Evolutionary conservation across 2,113 vertebrate species (phyloP).

Genomic region (Salminus brasiliensis): DNA sequence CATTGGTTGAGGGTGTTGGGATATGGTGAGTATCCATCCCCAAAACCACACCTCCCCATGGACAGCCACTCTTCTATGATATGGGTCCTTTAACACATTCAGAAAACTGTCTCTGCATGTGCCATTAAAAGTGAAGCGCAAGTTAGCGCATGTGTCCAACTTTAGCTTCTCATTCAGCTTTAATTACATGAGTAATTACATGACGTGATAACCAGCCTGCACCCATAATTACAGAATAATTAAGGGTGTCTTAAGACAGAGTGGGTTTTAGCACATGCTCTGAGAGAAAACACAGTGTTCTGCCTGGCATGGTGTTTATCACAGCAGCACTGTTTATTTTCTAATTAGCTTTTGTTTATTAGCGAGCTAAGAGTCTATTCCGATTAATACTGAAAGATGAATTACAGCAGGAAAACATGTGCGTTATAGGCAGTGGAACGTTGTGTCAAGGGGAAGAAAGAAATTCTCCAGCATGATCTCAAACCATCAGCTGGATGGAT

Average conservation of each 20-base stretch:
- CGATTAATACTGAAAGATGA: not conserved
- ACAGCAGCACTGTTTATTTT: not conserved
- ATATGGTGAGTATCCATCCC: too few species aligned
- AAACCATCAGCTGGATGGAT: too few species aligned
- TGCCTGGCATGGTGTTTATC: slow-evolving; percentile 4
- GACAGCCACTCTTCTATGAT: too few species aligned
- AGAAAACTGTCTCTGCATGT: too few species aligned
- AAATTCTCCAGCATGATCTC: too few species aligned
- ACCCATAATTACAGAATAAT: slow-evolving; percentile 38
- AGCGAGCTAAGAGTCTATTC: slow-evolving; percentile 6
- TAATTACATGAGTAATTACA: slow-evolving; percentile 10
- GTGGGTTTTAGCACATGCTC: slow-evolving; percentile 3
- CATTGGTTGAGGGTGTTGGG: too few species aligned
- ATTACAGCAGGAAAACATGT: not conserved
- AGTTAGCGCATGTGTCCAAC: too few species aligned
- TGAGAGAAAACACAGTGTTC: not conserved
- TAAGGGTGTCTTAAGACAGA: slow-evolving; percentile 12
- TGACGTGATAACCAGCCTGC: slow-evolving; percentile 4
- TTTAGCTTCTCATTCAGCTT: not conserved
- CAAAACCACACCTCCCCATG: too few species aligned
- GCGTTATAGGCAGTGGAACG: not conserved
- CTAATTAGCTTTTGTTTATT: slow-evolving; percentile 39
- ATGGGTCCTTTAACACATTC: too few species aligned
- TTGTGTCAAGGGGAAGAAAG: too few species aligned
- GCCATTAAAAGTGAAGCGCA: not conserved